Evolutionary conservation across 1,140 invertebrate species (phyloP), one percentile per base, ranked within the genome.

Genomic region (Ceratosolen fusciceps): DNA sequence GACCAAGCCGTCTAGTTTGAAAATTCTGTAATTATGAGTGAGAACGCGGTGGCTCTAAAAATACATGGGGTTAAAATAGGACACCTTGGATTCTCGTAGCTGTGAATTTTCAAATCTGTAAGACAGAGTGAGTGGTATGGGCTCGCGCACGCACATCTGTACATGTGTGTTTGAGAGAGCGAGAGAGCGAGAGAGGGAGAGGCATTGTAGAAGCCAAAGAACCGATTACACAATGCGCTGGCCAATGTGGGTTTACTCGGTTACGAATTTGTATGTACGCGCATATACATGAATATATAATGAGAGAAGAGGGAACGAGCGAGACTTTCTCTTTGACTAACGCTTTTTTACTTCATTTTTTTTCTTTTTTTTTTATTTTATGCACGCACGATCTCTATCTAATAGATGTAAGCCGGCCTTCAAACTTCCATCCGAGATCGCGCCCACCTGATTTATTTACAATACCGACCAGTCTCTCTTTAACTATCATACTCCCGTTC

Each of bases 11-110:
- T 65, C 31, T 81, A 82, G 82, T 82, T 84, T 78, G 84, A 79
- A 83, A 84, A 84, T 85, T 84, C 73, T 49, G 78, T 71, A 75
- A 80, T 80, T 80, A 80, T 58, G 58, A 75, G 72, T 39, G 62
- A 34, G 72, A 65, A 58, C 65, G 70, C 49, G n/a, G n/a, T 21
- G 65, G 56, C 37, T 84, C 84, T 86, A 85, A 84, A 85, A 85
- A 86, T 86, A 86, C 54, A 58, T 80, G 26, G 56, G 80, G 83
- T 84, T 84, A 85, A 85, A 86, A 84, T 86, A 86, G 85, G 84
- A 83, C 74, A 60, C 70, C 58, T 70, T 71, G 76, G 58, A 49
- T 47, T 39, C 21, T 34, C 8, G 12, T 21, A 26, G 47, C 43
- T 16, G 43, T 16, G 24, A 52, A 29, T 16, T n/a, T n/a, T n/a